Evolutionary conservation across 2,888 invertebrate species (phyloP).

Genomic region (Pachydiplax longipennis): DNA sequence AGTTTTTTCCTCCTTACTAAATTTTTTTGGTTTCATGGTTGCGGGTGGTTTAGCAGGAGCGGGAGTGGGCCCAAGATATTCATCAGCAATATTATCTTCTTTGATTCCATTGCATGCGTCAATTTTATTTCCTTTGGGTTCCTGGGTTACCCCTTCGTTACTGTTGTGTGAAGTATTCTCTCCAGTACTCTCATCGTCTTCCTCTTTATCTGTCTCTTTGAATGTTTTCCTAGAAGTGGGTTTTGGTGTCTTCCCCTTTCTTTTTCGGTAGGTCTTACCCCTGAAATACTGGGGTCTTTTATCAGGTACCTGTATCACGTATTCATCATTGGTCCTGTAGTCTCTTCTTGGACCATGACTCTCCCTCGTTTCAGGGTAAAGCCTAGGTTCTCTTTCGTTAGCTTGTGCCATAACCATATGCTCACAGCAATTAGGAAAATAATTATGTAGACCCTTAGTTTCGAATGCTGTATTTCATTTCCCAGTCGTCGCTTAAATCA

Average conservation of each 20-base stretch:
- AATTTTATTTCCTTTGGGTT: not conserved
- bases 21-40: not conserved
- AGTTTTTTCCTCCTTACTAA: not conserved
- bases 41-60: not conserved
- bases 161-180: not conserved
- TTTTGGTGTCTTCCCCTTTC: not conserved
- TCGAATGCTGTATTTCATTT: too few relatives aligned
- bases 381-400: too few relatives aligned
- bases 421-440: too few relatives aligned
- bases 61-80: not conserved
- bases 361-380: too few relatives aligned
- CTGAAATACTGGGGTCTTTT: not conserved
- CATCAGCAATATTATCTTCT: not conserved
- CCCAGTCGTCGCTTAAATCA: too few relatives aligned
- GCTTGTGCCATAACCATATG: too few relatives aligned
- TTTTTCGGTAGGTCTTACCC: not conserved
- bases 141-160: not conserved
- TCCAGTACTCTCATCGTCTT: not conserved
- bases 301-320: too few relatives aligned
- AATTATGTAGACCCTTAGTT: too few relatives aligned
- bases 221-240: not conserved
- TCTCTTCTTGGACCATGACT: too few relatives aligned
- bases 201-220: not conserved
- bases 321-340: too few relatives aligned
- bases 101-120: not conserved